Conservation (phyloP, 2,113 vertebrate species). For the Chionodraco myersi region DNA sequence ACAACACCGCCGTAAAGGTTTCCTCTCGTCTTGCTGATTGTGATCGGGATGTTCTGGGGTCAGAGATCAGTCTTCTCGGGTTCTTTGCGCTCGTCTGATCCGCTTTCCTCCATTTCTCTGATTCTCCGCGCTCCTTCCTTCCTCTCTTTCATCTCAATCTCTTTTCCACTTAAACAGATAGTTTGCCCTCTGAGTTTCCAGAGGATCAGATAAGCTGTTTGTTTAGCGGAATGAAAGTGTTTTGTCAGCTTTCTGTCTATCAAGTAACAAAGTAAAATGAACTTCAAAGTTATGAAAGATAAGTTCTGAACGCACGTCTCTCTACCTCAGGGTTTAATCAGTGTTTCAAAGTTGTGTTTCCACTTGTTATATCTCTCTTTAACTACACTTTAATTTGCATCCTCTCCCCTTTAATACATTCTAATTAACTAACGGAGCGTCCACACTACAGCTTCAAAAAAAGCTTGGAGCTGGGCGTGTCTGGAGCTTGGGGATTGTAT, state of each 20-base stretch:
- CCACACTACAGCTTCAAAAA: no score
- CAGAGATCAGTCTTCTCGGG: slow-evolving; percentile 23
- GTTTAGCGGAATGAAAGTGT: slow-evolving; percentile 24
- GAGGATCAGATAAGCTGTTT: slow-evolving; percentile 28
- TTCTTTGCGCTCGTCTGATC: slow-evolving; percentile 37
- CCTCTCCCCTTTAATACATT: no score
- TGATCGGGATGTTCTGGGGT: slow-evolving; percentile 16
- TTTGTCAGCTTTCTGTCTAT: neutral
- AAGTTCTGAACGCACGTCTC: neutral
- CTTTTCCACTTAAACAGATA: slow-evolving; percentile 39
- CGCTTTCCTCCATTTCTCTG: no score
- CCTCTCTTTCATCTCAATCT: slow-evolving; percentile 47
- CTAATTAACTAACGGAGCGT: no score
- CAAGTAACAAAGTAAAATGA: neutral
- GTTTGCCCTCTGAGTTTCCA: slow-evolving; percentile 24
- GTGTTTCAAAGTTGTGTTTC: neutral
- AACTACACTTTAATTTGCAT: no score
- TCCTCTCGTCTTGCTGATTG: slow-evolving; percentile 19
- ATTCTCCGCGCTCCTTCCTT: neutral
- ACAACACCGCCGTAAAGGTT: neutral
- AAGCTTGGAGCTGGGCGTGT: no score
- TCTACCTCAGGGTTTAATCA: neutral
- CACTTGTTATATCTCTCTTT: neutral
- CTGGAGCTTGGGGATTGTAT: no score
- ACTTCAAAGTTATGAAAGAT: neutral